A percentile compares a stretch with the other conserved stretches of the same genome.
These are phyloP conservation scores for Otus sunia DNA, from an alignment of 2,113 vertebrate genomes.

Conservation along the genomic window DNA sequence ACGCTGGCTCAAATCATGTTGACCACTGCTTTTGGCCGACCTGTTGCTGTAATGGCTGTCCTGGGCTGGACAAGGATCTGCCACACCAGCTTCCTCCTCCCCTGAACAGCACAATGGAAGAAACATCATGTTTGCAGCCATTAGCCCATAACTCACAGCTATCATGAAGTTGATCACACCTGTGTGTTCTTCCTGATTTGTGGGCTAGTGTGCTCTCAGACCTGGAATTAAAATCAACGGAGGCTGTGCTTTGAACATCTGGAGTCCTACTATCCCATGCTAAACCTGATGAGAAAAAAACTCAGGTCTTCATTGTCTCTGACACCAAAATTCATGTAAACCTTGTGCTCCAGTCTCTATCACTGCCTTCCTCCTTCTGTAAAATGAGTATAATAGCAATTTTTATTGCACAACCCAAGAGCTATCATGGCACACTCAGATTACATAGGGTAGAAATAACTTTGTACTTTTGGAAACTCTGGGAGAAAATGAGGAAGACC, in stretches of 20 bases:
- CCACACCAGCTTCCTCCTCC: neutral
- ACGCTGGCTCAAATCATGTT: neutral
- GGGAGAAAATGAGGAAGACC: neutral
- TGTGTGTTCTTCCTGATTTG: neutral
- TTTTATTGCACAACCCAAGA: neutral
- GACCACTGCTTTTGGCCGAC: neutral
- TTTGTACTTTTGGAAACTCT: neutral
- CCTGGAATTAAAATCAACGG: neutral
- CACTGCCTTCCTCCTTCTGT: neutral
- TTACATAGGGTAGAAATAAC: neutral
- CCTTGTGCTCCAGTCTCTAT: neutral
- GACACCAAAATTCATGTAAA: neutral
- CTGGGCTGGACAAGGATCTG: neutral
- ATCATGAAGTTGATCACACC: neutral
- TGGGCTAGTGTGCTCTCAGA: neutral
- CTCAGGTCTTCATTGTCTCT: neutral
- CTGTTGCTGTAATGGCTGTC: neutral
- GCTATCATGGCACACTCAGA: neutral
- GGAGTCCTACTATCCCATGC: neutral
- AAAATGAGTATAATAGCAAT: neutral
- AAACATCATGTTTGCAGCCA: neutral
- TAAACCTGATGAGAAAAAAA: neutral
- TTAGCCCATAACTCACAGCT: neutral
- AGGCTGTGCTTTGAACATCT: neutral
- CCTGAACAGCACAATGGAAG: neutral